These are phyloP conservation scores for Caenorhabditis inopinata DNA, from an alignment of 1,140 invertebrate genomes.

Conservation along the genomic window DNA sequence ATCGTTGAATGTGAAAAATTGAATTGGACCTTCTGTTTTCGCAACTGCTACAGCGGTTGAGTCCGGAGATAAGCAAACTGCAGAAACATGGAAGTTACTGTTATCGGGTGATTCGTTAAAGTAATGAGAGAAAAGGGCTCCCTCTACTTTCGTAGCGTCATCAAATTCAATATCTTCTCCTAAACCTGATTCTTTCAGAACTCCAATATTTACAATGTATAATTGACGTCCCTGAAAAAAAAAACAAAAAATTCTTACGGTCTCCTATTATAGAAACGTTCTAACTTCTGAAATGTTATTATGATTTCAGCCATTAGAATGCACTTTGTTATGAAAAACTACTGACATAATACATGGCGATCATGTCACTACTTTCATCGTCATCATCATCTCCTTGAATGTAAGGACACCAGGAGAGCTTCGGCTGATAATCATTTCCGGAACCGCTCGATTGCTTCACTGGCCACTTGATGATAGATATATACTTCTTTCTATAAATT, in stretches of 20 bases:
- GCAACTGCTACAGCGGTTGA: background rate
- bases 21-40: background rate
- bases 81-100: background rate
- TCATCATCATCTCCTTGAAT: background rate
- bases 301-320: no score
- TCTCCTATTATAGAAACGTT: no score
- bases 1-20: conserved; percentile 9
- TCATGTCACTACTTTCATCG: background rate
- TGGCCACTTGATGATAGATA: background rate
- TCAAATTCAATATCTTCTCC: background rate
- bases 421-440: background rate
- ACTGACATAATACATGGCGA: background rate
- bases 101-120: background rate
- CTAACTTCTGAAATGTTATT: no score
- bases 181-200: background rate
- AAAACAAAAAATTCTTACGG: no score
- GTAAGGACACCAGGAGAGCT: background rate
- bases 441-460: background rate
- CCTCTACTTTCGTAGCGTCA: background rate
- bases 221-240: background rate
- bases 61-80: background rate
- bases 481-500: background rate
- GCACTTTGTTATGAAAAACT: no score
- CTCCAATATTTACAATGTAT: background rate
- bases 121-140: background rate